Evolutionary conservation across 2,888 invertebrate genomes (phyloP).

Genomic region (Eugnorisma glareosa): DNA sequence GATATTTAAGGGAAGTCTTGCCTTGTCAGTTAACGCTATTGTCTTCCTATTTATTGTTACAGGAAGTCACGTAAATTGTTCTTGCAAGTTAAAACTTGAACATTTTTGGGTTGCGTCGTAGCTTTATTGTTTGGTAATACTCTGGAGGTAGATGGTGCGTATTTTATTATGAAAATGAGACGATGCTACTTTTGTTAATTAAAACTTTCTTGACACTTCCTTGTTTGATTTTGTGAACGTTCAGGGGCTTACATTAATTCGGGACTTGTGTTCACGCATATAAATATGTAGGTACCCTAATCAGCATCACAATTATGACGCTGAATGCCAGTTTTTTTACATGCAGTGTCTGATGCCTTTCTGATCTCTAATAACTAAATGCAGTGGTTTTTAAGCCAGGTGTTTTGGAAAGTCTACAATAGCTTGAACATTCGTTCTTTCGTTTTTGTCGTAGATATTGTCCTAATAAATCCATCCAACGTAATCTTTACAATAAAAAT

Average conservation of each 20-base stretch:
- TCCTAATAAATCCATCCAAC: too few relatives aligned
- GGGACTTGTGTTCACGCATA: background rate
- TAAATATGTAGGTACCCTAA: background rate
- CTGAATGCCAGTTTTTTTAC: background rate
- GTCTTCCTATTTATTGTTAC: slow-evolving; percentile 51
- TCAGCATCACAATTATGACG: background rate
- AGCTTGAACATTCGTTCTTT: background rate
- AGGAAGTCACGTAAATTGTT: slow-evolving; percentile 44
- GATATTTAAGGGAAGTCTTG: slow-evolving; percentile 52
- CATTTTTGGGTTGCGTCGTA: slow-evolving; percentile 27
- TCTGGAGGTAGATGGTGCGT: background rate
- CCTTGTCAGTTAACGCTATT: slow-evolving; percentile 44
- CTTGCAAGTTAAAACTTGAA: slow-evolving; percentile 41
- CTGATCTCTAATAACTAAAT: background rate
- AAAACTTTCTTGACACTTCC: slow-evolving; percentile 28
- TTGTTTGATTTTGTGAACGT: slow-evolving; percentile 22
- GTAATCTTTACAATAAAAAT: too few relatives aligned
- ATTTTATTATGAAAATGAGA: slow-evolving; percentile 26
- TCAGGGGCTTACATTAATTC: slow-evolving; percentile 16
- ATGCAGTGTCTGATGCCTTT: background rate
- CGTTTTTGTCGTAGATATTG: too few relatives aligned
- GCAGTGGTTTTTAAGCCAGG: too few relatives aligned
- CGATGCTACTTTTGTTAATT: slow-evolving; percentile 40
- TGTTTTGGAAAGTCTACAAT: too few relatives aligned
- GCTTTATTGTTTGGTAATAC: slow-evolving; percentile 20